These are phyloP conservation scores for Stigmatopora nigra DNA, from an alignment of 2,113 vertebrate species.

Conservation along the genomic window DNA sequence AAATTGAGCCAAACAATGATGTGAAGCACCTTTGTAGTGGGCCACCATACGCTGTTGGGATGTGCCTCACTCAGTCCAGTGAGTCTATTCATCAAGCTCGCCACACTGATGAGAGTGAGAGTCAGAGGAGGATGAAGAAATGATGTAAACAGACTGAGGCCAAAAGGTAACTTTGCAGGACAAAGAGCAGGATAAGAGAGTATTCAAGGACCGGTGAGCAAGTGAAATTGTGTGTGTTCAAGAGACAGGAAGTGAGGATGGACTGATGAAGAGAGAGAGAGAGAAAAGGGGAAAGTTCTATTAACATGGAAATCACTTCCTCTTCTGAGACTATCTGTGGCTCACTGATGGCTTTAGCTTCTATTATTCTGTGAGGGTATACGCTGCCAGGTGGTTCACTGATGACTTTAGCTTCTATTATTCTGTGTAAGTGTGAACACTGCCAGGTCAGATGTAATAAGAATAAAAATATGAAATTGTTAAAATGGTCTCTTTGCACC, in stretches of 20 bases:
- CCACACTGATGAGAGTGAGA: constrained; percentile 32
- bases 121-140: constrained; percentile 23
- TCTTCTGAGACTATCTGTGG: constrained; percentile 46
- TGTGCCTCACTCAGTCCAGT: constrained; percentile 59
- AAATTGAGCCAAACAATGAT: constrained; percentile 18
- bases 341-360: constrained; percentile 67
- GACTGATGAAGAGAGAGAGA: constrained; percentile 10
- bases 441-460: constrained; percentile 65
- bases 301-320: constrained; percentile 74
- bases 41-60: constrained; percentile 50
- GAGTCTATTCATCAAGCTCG: constrained; percentile 65
- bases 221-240: constrained; percentile 31
- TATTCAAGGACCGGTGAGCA: constrained; percentile 12
- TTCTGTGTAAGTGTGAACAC: constrained; percentile 64
- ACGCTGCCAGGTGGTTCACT: constrained; percentile 55
- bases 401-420: constrained; percentile 70
- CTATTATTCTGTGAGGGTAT: constrained; percentile 69
- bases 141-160: constrained; percentile 53
- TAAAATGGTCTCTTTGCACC: constrained; percentile 39
- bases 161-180: constrained; percentile 47
- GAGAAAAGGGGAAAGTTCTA: constrained; percentile 50
- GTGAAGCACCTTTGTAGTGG: constrained; percentile 38
- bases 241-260: constrained; percentile 25
- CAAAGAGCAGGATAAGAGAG: constrained; percentile 29
- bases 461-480: constrained; percentile 39